Base-by-base conservation (phyloP, 2,797 vertebrate genomes). In the Brachymystax lenok region DNA sequence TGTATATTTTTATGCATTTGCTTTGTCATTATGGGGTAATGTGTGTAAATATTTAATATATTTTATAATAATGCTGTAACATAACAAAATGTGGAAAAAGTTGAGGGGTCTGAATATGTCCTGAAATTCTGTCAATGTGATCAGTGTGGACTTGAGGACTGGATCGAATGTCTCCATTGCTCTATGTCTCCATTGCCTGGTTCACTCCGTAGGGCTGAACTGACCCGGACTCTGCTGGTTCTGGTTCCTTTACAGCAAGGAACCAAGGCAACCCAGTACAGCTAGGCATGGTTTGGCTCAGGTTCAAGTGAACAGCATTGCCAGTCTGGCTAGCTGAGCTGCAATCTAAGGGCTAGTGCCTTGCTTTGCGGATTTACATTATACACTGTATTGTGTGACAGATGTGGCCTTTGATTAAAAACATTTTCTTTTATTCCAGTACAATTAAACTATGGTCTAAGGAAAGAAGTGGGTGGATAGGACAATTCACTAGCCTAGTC, bases 361-460 rank as follows among this genome's bases (percentile, higher is more conserved):
- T 90, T 85, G 84, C 74, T 78, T 77, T 74, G 40, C 40, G 10
- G 82, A 83, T 75, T 80, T 77, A 84, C 80, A 85, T 63, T 27
- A 63, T 10, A 63, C 21, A 63, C n/a, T 63, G 24, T 63, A 21
- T 61, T 24, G n/a, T 82, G 84, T 81, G 82, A 86, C 80, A 46
- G 40, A 46, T 46, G 40, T 46, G 40, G 40, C 89, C 86, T 89
- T 84, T 67, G 66, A 78, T 75, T 74, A 73, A 68, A 80, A 73
- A 1, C 61, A 78, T 73, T 74, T 69, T 13, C 12, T 46, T 46
- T 12, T 35, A 35, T 35, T 35, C 33, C 88, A 92, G 86, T 88
- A 88, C 92, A 93, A 89, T 88, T 90, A 86, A 88, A 59, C 12
- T 70, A 66, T 72, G 50, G 75, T 76, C 64, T 33, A 81, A 74